These are phyloP conservation scores for Ecdyonurus torrentis DNA, from an alignment of 2,888 invertebrate species.

Conservation along the genomic window DNA sequence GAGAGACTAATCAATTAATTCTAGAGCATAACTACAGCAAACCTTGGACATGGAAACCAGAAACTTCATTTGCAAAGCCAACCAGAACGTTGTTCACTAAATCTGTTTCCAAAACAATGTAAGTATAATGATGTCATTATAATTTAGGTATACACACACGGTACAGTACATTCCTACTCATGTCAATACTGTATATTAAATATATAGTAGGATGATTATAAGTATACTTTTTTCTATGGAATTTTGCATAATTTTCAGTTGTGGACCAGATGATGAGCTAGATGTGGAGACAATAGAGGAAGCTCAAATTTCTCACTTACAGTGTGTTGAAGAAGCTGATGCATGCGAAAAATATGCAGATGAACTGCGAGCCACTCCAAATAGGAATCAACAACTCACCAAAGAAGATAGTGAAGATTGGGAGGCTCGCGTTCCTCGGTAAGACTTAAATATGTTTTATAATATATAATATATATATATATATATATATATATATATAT, in stretches of 20 bases:
- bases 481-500: too few species aligned
- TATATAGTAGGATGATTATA: background rate
- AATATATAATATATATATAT: too few species aligned
- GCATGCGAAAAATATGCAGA: conserved; percentile 42
- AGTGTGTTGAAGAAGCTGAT: conserved; percentile 3
- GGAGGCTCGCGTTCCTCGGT: conserved; percentile 51
- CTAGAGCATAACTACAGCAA: conserved; percentile 59
- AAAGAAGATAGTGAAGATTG: conserved; percentile 34
- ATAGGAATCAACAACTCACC: background rate
- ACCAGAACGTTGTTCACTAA: conserved; percentile 24
- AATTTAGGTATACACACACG: too few species aligned
- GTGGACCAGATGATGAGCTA: conserved; percentile 20
- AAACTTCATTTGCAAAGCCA: conserved; percentile 41
- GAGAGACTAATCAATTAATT: conserved; percentile 26
- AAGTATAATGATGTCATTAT: too few species aligned
- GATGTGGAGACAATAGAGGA: conserved; percentile 31
- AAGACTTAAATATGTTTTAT: too few species aligned
- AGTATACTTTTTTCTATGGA: background rate
- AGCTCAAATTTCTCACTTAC: conserved; percentile 28
- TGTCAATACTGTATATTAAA: background rate
- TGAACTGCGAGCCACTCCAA: conserved; percentile 43
- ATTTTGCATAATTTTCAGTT: background rate
- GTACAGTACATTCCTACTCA: too few species aligned
- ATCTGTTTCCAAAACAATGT: background rate
- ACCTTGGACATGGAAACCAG: conserved; percentile 49